Evolutionary conservation across 2,888 invertebrate genomes (phyloP).

Genomic region (Hypena proboscidalis): DNA sequence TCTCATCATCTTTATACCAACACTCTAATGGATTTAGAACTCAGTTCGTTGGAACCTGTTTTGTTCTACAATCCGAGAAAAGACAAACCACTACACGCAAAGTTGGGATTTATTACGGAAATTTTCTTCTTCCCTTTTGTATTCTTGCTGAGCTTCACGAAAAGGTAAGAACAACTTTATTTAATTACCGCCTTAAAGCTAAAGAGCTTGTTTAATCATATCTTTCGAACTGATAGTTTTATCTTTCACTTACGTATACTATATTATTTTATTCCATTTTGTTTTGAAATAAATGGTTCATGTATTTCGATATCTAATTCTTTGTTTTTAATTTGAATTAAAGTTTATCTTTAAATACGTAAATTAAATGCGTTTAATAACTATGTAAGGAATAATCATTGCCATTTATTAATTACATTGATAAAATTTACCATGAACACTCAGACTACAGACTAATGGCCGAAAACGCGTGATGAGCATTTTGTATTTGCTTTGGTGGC

Average conservation of each 20-base stretch:
- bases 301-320: too few relatives aligned
- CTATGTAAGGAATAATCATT: too few relatives aligned
- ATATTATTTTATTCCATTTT: neutral
- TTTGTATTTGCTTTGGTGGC: too few relatives aligned
- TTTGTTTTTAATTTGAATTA: too few relatives aligned
- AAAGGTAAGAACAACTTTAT: slow-evolving; percentile 30
- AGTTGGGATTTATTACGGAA: slow-evolving; percentile 82
- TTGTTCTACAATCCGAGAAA: slow-evolving; percentile 88
- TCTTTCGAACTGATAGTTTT: neutral
- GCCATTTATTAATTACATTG: too few relatives aligned
- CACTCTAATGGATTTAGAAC: slow-evolving; percentile 90
- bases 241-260: neutral
- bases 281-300: too few relatives aligned
- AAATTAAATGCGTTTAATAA: too few relatives aligned
- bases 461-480: too few relatives aligned
- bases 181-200: neutral
- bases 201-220: neutral
- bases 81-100: slow-evolving; percentile 69
- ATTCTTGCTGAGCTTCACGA: slow-evolving; percentile 62
- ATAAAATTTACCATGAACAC: too few relatives aligned
- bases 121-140: slow-evolving; percentile 65
- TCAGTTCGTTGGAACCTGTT: slow-evolving; percentile 88
- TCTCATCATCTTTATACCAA: slow-evolving; percentile 93
- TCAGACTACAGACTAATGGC: too few relatives aligned
- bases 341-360: too few relatives aligned